Conservation (phyloP, 2,113 vertebrate genomes). For the Scartelaos histophorus region DNA sequence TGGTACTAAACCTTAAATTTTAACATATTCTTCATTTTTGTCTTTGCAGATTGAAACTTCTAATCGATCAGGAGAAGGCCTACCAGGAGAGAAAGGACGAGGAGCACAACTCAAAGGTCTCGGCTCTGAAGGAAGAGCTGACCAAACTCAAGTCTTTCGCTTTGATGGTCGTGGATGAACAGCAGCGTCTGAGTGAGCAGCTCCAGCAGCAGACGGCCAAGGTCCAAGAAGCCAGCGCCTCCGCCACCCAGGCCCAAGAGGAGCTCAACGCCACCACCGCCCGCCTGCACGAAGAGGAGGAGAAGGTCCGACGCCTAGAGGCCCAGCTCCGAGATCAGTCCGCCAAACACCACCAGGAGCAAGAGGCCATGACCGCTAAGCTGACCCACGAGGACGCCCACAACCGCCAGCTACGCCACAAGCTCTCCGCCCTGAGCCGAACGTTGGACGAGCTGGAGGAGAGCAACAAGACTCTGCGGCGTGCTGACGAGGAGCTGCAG, state of each 20-base stretch:
- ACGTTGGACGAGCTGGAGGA: constrained; percentile 94
- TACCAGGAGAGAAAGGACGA: constrained; percentile 86
- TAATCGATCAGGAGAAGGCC: constrained; percentile 87
- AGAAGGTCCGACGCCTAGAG: constrained; percentile 84
- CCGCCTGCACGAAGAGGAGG: constrained; percentile 83
- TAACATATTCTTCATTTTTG: background rate
- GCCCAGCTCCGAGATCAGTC: constrained; percentile 81
- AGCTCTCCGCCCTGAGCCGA: constrained; percentile 86
- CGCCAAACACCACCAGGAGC: constrained; percentile 80
- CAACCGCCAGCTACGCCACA: constrained; percentile 89
- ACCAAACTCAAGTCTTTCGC: constrained; percentile 95
- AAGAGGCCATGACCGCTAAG: constrained; percentile 91
- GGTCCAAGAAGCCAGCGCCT: constrained; percentile 83
- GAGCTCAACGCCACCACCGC: constrained; percentile 82
- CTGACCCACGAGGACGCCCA: constrained; percentile 91
- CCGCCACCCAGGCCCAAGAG: constrained; percentile 79
- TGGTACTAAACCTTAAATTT: no score
- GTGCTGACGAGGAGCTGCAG: constrained; percentile 93
- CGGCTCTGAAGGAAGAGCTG: constrained; percentile 87
- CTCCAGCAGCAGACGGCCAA: constrained; percentile 84
- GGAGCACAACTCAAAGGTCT: constrained; percentile 84
- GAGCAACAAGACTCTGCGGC: constrained; percentile 89
- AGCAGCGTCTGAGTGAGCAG: constrained; percentile 88
- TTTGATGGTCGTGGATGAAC: constrained; percentile 95
- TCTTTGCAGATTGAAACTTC: constrained; percentile 86